Evolutionary conservation across 2,797 vertebrate species (phyloP).

Genomic region (Pipistrellus kuhlii): DNA sequence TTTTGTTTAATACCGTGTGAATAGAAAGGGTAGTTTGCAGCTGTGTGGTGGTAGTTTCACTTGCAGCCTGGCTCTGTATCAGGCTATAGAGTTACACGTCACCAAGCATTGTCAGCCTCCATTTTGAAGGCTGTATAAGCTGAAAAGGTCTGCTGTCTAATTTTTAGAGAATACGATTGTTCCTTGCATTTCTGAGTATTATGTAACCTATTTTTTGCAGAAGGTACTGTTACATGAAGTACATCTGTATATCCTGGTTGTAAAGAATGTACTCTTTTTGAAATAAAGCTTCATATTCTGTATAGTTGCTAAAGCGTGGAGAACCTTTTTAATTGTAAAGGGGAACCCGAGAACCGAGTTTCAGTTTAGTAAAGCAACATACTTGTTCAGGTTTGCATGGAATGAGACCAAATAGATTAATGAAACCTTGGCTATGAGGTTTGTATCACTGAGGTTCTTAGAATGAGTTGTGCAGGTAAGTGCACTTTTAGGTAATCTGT

Average conservation of each 20-base stretch:
- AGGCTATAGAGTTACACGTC: conserved; percentile 83
- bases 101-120: conserved; percentile 83
- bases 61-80: conserved; percentile 85
- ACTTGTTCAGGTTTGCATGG: conserved; percentile 74
- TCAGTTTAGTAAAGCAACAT: conserved; percentile 47
- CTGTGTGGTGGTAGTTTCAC: conserved; percentile 84
- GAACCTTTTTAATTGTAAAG: conserved; percentile 80
- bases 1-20: conserved; percentile 80
- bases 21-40: conserved; percentile 82
- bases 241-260: conserved; percentile 89
- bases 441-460: conserved; percentile 45
- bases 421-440: conserved; percentile 50
- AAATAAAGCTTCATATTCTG: conserved; percentile 91
- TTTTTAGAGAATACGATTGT: conserved; percentile 88
- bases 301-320: conserved; percentile 87
- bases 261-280: conserved; percentile 88
- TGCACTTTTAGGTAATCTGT: conserved; percentile 71
- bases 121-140: conserved; percentile 85
- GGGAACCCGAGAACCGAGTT: conserved; percentile 65
- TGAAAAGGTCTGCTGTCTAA: conserved; percentile 85
- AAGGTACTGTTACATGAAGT: conserved; percentile 91
- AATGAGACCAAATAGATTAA: conserved; percentile 40
- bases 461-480: conserved; percentile 74
- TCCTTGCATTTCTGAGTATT: conserved; percentile 89
- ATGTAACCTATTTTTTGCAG: conserved; percentile 91